Conservation (phyloP, 2,888 invertebrate species). For the Rotaria sp. region DNA sequence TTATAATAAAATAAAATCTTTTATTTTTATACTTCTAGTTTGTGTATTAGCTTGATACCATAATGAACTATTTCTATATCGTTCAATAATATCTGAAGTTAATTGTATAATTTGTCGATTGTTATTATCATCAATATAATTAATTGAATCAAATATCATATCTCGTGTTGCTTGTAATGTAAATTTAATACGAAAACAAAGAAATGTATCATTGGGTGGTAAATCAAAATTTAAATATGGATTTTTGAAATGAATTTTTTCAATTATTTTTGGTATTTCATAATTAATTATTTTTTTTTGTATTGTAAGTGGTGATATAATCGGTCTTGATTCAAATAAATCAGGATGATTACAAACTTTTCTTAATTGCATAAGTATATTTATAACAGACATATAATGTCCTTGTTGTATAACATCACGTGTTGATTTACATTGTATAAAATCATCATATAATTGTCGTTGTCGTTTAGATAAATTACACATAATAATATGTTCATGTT, state of each 20-base stretch:
- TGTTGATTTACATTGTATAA: conserved; percentile 80
- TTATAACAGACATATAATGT: conserved; percentile 85
- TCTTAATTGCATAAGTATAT: conserved; percentile 88
- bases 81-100: background rate
- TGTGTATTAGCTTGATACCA: background rate
- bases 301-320: conserved; percentile 73
- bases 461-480: conserved; percentile 90
- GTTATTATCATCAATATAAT: conserved; percentile 42
- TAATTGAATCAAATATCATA: conserved; percentile 41
- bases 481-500: conserved; percentile 87
- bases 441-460: conserved; percentile 93
- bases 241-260: background rate
- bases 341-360: conserved; percentile 98
- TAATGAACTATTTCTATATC: background rate
- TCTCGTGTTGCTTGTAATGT: conserved; percentile 30
- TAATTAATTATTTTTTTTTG: conserved; percentile 64
- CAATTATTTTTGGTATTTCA: conserved; percentile 46
- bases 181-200: conserved; percentile 7
- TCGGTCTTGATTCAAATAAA: conserved; percentile 89
- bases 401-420: conserved; percentile 84
- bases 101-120: conserved; percentile 63
- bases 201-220: background rate
- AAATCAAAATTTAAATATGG: background rate
- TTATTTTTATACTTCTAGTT: background rate
- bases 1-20: background rate